Percentiles rank a stretch among this genome's conserved stretches.
Conservation (phyloP, 64 coral and sea anemone genomes). For the Dendronephthya gigantea region DNA sequence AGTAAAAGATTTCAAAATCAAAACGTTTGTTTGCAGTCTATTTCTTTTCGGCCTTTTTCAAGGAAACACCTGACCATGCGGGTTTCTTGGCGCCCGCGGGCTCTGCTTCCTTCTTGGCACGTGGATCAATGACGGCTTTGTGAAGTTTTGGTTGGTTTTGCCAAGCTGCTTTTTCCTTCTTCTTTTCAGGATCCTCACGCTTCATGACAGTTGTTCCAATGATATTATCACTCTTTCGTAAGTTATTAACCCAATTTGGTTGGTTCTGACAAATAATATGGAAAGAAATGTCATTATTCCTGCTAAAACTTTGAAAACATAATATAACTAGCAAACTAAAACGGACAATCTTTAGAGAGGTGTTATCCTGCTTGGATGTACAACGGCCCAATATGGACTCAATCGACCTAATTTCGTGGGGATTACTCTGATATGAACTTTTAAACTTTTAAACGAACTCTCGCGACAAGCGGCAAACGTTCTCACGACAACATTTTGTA, state of each 20-base stretch:
- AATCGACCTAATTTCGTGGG: no score
- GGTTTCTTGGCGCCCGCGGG: slow-evolving; percentile 10
- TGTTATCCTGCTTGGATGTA: no score
- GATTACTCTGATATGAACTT: no score
- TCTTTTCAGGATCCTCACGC: not conserved
- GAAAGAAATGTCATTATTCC: not conserved
- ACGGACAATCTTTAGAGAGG: no score
- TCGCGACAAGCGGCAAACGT: no score
- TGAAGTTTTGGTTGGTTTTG: not conserved
- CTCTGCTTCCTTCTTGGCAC: not conserved
- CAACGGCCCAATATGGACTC: no score
- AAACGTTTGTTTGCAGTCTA: not conserved
- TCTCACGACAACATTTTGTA: no score
- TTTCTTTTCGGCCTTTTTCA: slow-evolving; percentile 11
- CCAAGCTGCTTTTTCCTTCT: not conserved
- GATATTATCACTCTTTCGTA: not conserved
- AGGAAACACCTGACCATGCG: slow-evolving; percentile 11
- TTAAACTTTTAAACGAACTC: no score
- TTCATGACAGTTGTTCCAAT: not conserved
- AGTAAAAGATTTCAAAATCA: not conserved
- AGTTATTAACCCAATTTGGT: not conserved
- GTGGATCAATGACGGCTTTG: slow-evolving; percentile 14
- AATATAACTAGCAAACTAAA: no score
- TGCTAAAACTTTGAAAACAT: no score
- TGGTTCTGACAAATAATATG: not conserved